Evolutionary conservation across 2,113 vertebrate species (phyloP), one percentile per base, ranked within the genome.

Genomic region (Halichoeres trimaculatus): DNA sequence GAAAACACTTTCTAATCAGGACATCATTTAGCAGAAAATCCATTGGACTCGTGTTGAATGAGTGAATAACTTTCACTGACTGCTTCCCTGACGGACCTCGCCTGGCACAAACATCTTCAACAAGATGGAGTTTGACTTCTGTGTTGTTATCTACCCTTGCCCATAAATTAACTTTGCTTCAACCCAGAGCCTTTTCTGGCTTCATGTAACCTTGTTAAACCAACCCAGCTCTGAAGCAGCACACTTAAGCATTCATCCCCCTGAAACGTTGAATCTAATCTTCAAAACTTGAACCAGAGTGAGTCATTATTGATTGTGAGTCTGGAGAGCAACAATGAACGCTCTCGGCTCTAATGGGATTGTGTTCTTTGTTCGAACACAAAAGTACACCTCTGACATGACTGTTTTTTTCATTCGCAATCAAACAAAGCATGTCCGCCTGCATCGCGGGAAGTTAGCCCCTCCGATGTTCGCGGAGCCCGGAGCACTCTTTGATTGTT

Each of bases 351-450:
- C 85, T 91, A 89, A 91, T 89, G 78, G 88, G 86, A 90, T 90
- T 85, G 83, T 84, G 90, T 89, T 92, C 77, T 82, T 86, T 87
- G 88, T 91, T 88, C 83, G 87, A 91, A 30, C 89, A 85, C 84
- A 68, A 19, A 89, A 76, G 77, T 73, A 85, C 76, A 88, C 86
- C 83, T 86, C 82, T 85, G 88, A 91, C 86, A 87, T 71, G 70
- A 81, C 84, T 90, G 87, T 85, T 82, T 85, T 74, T 30, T 30
- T 30, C 78, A 80, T 89, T 86, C 70, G 81, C 89, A 89, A 90
- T 92, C 86, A 91, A 90, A 83, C 89, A 83, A 78, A 73, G 69
- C 61, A 34, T 78, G 76, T 88, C 87, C 48, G 84, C 76, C 63
- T 5, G 61, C 70, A 80, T 81, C 82, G 68, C 10, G 57, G 71